Conservation (phyloP, 2,888 invertebrate species). For the Dicyrtomina minuta region DNA sequence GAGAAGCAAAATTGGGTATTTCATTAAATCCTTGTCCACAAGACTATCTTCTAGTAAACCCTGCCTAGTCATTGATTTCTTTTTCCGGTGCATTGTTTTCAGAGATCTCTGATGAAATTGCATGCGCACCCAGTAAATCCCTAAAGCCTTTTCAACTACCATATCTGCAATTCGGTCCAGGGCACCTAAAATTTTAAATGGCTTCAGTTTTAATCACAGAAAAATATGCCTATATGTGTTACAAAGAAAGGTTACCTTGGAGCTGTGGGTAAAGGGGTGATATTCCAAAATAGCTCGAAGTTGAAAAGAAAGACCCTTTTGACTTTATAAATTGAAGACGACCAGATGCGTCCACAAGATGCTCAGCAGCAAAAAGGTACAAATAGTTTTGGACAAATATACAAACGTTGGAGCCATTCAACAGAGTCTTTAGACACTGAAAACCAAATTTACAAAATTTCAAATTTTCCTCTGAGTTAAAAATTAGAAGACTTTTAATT, state of each 20-base stretch:
- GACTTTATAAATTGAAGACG: neutral
- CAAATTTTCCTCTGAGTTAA: too few relatives aligned
- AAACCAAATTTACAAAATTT: neutral
- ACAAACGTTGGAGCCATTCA: constrained; percentile 15
- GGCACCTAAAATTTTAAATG: too few relatives aligned
- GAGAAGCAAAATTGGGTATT: neutral
- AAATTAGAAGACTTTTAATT: too few relatives aligned
- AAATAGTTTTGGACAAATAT: constrained; percentile 4
- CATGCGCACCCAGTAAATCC: neutral
- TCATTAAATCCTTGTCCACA: neutral
- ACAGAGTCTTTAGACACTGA: constrained; percentile 8
- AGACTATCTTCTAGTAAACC: neutral
- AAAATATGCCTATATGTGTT: too few relatives aligned
- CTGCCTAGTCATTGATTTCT: neutral
- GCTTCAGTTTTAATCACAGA: too few relatives aligned
- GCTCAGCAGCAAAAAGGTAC: neutral
- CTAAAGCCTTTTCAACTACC: neutral
- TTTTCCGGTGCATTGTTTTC: neutral
- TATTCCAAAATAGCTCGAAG: neutral
- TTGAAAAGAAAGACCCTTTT: neutral
- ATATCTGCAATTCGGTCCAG: neutral
- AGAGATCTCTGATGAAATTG: constrained; percentile 1
- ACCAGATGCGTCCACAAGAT: neutral
- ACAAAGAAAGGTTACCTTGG: neutral
- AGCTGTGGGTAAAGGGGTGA: constrained; percentile 4